Evolutionary conservation across 2,888 invertebrate species (phyloP), one percentile per base, ranked within the genome.

Genomic region (Pandemis heparana): DNA sequence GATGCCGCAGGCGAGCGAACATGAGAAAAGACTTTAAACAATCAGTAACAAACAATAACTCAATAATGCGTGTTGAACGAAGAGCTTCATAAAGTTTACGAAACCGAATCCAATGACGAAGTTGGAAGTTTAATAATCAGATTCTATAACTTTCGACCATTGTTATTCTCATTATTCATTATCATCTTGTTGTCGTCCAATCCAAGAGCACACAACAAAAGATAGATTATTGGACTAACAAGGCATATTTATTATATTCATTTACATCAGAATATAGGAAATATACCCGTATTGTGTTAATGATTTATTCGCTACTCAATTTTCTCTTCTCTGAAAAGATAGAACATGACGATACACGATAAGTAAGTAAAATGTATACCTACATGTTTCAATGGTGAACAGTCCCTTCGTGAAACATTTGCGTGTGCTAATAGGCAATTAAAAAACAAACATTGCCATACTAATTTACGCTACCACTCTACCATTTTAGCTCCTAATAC

Each of bases 141-240:
- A 51, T 69, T 69, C 51, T 9, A 51, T 51, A 69, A 61, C 69
- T 69, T 69, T 56, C 23, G 23, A 23, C 23, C 66, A 67, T 67
- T 69, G 61, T 62, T 62, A 61, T 61, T 51, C 39, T 56, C 53
- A 63, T 70, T 70, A 62, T 53, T 56, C 53, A 63, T 70, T 70
- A 62, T 53, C 70, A 23, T 56, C 39, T 53, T 56, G 53, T 39
- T 70, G 62, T 70, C 41, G 32, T 70, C 56, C 8, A n/a, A 43
- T 70, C 56, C 8, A n/a, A 43, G 12, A 61, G 39, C 18, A 41
- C 51, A 63, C 51, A 65, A 70, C 41, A 64, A 70, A 59, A 56
- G 38, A 10, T 39, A 18, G 56, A 48, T 65, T 41, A 68, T 48
- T 68, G 10, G n/a, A 43, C 16, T 67, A 53, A 53, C 9, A 32